Conservation (phyloP, 2,797 vertebrate genomes). For the Girardinus metallicus region DNA sequence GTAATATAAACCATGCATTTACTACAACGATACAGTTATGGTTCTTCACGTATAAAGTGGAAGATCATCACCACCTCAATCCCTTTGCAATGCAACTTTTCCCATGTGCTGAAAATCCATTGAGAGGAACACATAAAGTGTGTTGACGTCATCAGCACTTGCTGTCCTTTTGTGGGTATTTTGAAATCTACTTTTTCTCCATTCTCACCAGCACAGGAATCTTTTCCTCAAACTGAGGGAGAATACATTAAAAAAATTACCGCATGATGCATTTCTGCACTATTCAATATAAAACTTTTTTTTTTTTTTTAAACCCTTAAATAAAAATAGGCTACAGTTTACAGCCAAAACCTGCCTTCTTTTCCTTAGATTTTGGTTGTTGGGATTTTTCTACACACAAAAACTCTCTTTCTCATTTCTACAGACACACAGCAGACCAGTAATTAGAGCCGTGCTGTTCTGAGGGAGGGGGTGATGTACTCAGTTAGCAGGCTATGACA, state of each 20-base stretch:
- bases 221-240: not conserved
- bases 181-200: not conserved
- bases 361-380: constrained; percentile 12
- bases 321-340: not conserved
- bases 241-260: not conserved
- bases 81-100: not conserved
- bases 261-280: not conserved
- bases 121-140: not conserved
- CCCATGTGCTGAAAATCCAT: not conserved
- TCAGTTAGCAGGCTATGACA: constrained; percentile 56
- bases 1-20: not conserved
- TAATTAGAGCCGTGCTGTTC: constrained; percentile 41
- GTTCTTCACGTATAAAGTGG: not conserved
- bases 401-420: not conserved
- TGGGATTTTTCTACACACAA: constrained; percentile 21
- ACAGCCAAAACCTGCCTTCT: not conserved
- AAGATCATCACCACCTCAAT: not conserved
- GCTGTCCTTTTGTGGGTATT: not conserved
- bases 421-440: constrained; percentile 31
- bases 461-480: constrained; percentile 39
- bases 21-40: not conserved
- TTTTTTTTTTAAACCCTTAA: not conserved
- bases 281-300: too few species aligned
- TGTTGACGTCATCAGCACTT: not conserved
- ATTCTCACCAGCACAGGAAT: not conserved